Evolutionary conservation across 2,113 vertebrate species (phyloP).

Genomic region (Pygoscelis adeliae): DNA sequence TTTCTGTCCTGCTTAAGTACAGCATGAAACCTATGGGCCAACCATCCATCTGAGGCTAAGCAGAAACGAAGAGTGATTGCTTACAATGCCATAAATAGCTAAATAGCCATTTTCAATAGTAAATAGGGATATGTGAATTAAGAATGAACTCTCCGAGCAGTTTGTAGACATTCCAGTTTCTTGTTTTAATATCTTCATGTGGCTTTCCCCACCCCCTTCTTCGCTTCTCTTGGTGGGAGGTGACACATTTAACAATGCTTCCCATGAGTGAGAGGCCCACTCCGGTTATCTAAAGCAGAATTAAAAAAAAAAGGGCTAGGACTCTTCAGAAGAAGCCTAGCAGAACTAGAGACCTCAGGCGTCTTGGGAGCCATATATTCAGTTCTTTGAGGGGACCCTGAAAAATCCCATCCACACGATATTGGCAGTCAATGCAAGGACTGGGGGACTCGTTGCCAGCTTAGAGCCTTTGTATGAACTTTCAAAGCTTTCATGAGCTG

Average conservation of each 20-base stretch:
- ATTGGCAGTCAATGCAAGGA: neutral
- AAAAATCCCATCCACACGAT: neutral
- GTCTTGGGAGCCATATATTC: neutral
- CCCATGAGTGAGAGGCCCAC: neutral
- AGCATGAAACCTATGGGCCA: neutral
- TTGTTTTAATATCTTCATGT: conserved; percentile 48
- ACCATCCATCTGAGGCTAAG: neutral
- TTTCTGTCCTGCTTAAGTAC: neutral
- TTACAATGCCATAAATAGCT: conserved; percentile 6
- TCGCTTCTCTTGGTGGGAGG: conserved; percentile 33
- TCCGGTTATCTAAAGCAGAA: conserved; percentile 18
- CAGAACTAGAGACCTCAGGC: neutral
- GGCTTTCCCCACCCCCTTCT: neutral
- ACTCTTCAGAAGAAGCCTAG: neutral
- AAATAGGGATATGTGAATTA: neutral
- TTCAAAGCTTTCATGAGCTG: neutral
- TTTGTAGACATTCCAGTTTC: conserved; percentile 23
- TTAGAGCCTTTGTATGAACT: neutral
- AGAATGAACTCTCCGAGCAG: neutral
- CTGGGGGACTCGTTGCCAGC: neutral
- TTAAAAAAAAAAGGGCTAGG: neutral
- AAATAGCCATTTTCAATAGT: neutral
- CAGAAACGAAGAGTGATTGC: neutral
- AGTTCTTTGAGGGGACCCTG: neutral
- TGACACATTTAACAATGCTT: conserved; percentile 15